Conservation (phyloP, 1,140 invertebrate species). For the Drosophila parvula region DNA sequence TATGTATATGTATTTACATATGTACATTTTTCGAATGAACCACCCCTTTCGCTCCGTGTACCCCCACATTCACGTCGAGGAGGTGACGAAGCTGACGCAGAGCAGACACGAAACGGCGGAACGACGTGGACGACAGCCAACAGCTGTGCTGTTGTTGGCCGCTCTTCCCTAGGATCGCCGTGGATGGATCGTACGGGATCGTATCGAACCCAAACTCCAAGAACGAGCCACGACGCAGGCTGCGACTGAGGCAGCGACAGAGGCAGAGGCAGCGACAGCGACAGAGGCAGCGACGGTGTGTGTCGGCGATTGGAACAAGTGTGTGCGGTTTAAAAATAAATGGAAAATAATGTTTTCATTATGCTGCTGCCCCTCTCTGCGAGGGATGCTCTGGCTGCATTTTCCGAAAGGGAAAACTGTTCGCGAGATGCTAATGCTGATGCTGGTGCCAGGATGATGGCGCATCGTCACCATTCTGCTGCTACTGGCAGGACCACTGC, state of each 20-base stretch:
- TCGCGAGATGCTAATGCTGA: conserved; percentile 16
- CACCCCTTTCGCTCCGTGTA: conserved; percentile 10
- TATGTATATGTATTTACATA: neutral
- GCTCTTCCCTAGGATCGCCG: conserved; percentile 55
- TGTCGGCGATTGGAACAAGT: conserved; percentile 72
- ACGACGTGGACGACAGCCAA: conserved; percentile 58
- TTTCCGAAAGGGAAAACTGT: conserved; percentile 61
- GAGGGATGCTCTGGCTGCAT: conserved; percentile 6
- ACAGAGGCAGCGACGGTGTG: conserved; percentile 19
- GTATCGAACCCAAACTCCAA: conserved; percentile 32
- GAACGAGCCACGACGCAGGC: conserved; percentile 21
- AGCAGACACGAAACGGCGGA: conserved; percentile 13
- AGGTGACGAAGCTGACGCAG: conserved; percentile 56
- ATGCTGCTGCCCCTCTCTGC: conserved; percentile 18
- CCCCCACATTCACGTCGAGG: conserved; percentile 44
- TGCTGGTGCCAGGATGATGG: conserved; percentile 1
- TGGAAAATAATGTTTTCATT: conserved; percentile 77
- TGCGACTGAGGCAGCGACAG: conserved; percentile 4
- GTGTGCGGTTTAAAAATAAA: conserved; percentile 79
- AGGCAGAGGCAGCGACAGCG: conserved; percentile 9
- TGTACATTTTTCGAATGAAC: too few relatives aligned
- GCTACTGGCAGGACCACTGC: conserved; percentile 68
- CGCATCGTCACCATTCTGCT: conserved; percentile 9
- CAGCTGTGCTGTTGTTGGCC: conserved; percentile 72
- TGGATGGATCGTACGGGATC: conserved; percentile 22